Evolutionary conservation across 2,888 invertebrate genomes (phyloP), one percentile per base, ranked within the genome.

Genomic region (Tiphia femorata): DNA sequence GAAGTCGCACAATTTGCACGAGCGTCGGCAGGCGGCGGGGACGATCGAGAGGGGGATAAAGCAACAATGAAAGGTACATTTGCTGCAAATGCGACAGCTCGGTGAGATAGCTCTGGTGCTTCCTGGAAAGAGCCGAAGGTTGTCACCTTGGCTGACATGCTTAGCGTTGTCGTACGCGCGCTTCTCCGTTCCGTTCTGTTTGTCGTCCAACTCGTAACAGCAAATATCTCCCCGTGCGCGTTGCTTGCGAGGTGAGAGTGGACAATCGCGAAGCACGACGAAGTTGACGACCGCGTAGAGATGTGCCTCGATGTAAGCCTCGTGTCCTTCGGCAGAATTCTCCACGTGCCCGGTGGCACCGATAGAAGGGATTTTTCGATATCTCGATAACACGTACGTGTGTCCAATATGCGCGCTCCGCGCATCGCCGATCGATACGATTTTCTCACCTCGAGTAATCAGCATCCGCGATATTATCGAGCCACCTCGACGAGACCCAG

Each of bases 161-260:
- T 49, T 51, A 47, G 38, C 48, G 33, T 40, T 27, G 49, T 50
- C 30, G 63, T 29, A 51, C 62, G 12, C 41, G 41, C 51, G 66
- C 72, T 62, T 64, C 69, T 61, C 69, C 71, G 70, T 72, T 74
- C 72, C 71, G 74, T 77, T 77, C 75, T 75, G 74, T 74, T 67
- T 72, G 74, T 70, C 75, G 68, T 74, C 72, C 70, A 76, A 75
- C 61, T 68, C 61, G 66, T 49, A n/a, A n/a, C n/a, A 67, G 67
- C 66, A 66, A 70, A 70, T 66, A 66, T 70, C 70, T 50, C 56
- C 54, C 58, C 12, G 25, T 6, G 25, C 12, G 49, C 19, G 49
- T 52, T 53, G 58, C 58, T 59, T 46, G 66, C 66, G 49, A 48
- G n/a, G 52, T 42, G 30, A 44, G 62, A 50, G 55, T 62, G 38